Percentiles rank a stretch among this genome's conserved stretches.
Evolutionary conservation across 2,888 invertebrate species (phyloP).

Genomic region (Lithophane semibrunnea): DNA sequence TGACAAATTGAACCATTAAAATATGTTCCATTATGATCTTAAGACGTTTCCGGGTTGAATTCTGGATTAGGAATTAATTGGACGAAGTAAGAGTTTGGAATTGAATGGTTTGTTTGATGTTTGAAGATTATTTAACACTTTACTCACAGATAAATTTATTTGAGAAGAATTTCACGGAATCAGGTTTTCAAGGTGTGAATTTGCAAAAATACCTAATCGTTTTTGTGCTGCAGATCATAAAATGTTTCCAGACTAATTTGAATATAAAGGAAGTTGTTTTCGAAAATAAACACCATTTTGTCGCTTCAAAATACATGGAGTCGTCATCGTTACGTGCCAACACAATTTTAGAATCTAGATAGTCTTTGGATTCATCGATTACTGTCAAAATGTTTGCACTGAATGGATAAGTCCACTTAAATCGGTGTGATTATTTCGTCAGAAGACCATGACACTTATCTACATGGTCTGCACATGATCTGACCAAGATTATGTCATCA

Average conservation of each 20-base stretch:
- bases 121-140: slow-evolving; percentile 9
- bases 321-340: background rate
- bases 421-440: background rate
- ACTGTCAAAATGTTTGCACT: background rate
- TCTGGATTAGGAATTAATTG: slow-evolving; percentile 58
- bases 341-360: background rate
- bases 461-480: background rate
- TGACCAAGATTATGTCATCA: background rate
- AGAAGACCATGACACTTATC: background rate
- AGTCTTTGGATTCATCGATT: too few species aligned
- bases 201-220: background rate
- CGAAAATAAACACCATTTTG: background rate
- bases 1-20: slow-evolving; percentile 67
- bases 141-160: background rate
- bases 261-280: background rate
- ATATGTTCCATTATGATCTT: slow-evolving; percentile 59
- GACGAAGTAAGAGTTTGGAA: slow-evolving; percentile 33
- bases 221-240: background rate
- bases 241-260: background rate
- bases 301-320: background rate
- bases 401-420: background rate
- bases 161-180: background rate
- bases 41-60: slow-evolving; percentile 43
- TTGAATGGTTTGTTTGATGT: slow-evolving; percentile 25
- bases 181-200: background rate